Base-by-base conservation (phyloP, 2,797 vertebrate species). In the Tauraco hartlaubi region DNA sequence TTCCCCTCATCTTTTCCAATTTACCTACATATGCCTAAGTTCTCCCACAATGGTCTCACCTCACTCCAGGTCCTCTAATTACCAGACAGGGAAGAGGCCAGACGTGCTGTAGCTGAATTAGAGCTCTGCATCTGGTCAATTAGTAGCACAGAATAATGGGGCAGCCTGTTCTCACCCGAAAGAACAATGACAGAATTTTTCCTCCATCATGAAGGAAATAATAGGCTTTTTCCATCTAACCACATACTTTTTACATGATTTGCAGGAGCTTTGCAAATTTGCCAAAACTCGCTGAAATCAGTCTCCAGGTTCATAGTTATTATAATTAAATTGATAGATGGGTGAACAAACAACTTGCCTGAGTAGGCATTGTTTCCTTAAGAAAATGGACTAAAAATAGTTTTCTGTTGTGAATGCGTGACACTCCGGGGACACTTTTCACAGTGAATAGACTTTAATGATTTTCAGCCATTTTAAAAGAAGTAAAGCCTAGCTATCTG, bases 301-400 rank as follows among this genome's bases (percentile, higher is more conserved):
- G 31, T 37, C n/a, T 48, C 35, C 59, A 85, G 52, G 21, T 88
- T 93, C 46, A 39, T 44, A 58, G 61, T 90, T 80, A 72, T 62
- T 86, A 81, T 29, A 61, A 58, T 19, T 68, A 51, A 85, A 78
- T 44, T 78, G 37, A 77, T 64, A 68, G 55, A 55, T 75, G 66
- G n/a, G 23, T 75, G 69, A 95, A 62, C 37, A 86, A 92, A 55
- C 28, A 39, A 10, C 61, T 74, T 81, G 28, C 9, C 62, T 59
- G 58, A 64, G 43, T 35, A 58, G 51, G 21, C 79, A 90, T 26
- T 64, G 13, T 74, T 92, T 95, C 68, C 62, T 77, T 83, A 77
- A 68, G 85, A 78, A 86, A 88, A 78, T 31, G 51, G 31, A 63
- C 49, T 88, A 89, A 94, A 92, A 91, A 77, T 72, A 88, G 39